phyloP scores from a whole-genome alignment of 2,797 vertebrate genomes.

The Gobio occitaniae region DNA sequence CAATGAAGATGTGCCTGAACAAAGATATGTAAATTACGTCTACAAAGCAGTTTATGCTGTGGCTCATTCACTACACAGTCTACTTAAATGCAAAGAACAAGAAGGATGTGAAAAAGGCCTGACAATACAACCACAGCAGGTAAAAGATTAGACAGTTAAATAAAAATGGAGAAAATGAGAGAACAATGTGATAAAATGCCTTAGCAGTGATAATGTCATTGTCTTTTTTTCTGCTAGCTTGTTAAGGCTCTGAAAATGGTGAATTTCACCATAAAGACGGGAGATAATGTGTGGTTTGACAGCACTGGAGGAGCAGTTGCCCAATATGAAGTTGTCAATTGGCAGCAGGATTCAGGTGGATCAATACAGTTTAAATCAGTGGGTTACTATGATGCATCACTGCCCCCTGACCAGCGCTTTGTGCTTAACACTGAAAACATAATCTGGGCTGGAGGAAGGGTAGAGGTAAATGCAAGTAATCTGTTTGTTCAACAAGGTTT shows the following conservation, averaged over 20 bases:
- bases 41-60: constrained; percentile 78
- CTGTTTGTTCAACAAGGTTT: no score
- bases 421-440: constrained; percentile 68
- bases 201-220: neutral
- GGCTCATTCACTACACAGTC: constrained; percentile 71
- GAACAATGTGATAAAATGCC: neutral
- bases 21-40: constrained; percentile 74
- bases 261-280: no score
- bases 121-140: constrained; percentile 70
- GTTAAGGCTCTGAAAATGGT: no score
- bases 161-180: no score
- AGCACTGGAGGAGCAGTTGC: no score
- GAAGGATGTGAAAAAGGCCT: constrained; percentile 55
- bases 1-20: constrained; percentile 70
- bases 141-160: constrained; percentile 59
- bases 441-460: constrained; percentile 70
- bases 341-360: no score
- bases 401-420: constrained; percentile 70
- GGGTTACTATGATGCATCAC: constrained; percentile 76
- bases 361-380: constrained; percentile 73
- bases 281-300: no score
- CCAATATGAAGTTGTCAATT: no score
- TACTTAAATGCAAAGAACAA: no score
- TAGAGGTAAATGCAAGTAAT: constrained; percentile 59
- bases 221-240: neutral